Conservation (phyloP, 1,140 invertebrate species). For the Danaus melanippus region DNA sequence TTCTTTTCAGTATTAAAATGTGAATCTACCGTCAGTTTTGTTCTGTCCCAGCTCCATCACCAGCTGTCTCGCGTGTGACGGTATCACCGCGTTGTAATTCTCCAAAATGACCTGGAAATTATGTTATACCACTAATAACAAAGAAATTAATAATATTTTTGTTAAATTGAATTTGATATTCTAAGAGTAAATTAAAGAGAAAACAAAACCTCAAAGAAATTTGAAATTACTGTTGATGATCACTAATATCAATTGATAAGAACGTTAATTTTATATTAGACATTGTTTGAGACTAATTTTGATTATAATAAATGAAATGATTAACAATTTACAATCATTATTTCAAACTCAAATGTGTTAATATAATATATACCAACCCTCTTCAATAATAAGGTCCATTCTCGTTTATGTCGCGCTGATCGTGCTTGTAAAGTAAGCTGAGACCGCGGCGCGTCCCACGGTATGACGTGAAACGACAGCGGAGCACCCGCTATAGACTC, state of each 20-base stretch:
- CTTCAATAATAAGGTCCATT: slow-evolving; percentile 79
- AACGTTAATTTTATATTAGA: too few species aligned
- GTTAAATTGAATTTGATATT: too few species aligned
- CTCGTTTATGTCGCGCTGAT: slow-evolving; percentile 92
- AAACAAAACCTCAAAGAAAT: too few species aligned
- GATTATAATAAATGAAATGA: too few species aligned
- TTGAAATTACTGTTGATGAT: too few species aligned
- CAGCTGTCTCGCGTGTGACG: slow-evolving; percentile 91
- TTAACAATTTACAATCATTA: too few species aligned
- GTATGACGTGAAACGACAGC: slow-evolving; percentile 95
- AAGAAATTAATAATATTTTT: too few species aligned
- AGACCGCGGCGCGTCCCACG: slow-evolving; percentile 91
- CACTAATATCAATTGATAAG: too few species aligned
- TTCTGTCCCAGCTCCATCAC: slow-evolving; percentile 94
- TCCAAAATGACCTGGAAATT: slow-evolving; percentile 87
- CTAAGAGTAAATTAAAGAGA: too few species aligned
- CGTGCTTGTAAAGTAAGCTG: slow-evolving; percentile 93
- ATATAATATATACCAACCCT: slow-evolving; percentile 33
- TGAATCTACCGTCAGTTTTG: slow-evolving; percentile 74
- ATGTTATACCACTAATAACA: slow-evolving; percentile 3
- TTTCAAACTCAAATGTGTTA: background rate
- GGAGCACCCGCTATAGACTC: slow-evolving; percentile 95
- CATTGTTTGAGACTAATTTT: too few species aligned
- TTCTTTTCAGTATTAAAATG: slow-evolving; percentile 7
- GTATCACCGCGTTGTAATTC: slow-evolving; percentile 94